A percentile compares a stretch with the other conserved stretches of the same genome.
phyloP scores from a whole-genome alignment of 2,888 invertebrate species.

The Agrochola litura region DNA sequence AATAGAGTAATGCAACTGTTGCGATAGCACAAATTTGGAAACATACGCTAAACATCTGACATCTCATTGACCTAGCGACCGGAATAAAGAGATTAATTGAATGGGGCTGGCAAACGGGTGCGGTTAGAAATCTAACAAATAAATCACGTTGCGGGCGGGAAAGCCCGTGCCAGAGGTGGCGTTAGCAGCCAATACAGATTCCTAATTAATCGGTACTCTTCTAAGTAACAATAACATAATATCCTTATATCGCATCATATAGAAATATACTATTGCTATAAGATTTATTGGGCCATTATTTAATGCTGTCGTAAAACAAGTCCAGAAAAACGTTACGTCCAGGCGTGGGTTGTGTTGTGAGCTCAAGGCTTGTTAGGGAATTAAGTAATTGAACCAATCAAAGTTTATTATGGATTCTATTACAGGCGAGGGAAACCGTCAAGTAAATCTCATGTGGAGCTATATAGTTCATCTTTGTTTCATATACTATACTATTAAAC shows the following conservation, averaged over 20 bases:
- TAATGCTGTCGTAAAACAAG: conserved; percentile 58
- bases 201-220: conserved; percentile 23
- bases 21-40: conserved; percentile 13
- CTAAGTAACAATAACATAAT: not conserved
- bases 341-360: conserved; percentile 71
- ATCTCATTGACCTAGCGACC: conserved; percentile 62
- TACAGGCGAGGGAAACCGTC: conserved; percentile 67
- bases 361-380: conserved; percentile 73
- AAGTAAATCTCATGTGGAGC: conserved; percentile 67
- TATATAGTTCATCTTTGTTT: conserved; percentile 15
- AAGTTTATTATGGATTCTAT: conserved; percentile 72
- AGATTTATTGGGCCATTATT: conserved; percentile 56
- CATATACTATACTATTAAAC: not conserved
- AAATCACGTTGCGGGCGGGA: conserved; percentile 64
- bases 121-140: conserved; percentile 69
- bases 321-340: conserved; percentile 66
- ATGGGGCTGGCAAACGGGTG: conserved; percentile 68
- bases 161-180: conserved; percentile 19
- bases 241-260: not conserved
- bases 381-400: conserved; percentile 83
- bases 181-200: conserved; percentile 29
- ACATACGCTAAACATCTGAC: conserved; percentile 51
- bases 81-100: conserved; percentile 66
- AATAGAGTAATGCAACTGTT: conserved; percentile 9
- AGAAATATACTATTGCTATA: conserved; percentile 5